Percentiles rank a stretch among this genome's conserved stretches.
Evolutionary conservation across 2,888 invertebrate species (phyloP).

Genomic region (Geophilus truncorum): DNA sequence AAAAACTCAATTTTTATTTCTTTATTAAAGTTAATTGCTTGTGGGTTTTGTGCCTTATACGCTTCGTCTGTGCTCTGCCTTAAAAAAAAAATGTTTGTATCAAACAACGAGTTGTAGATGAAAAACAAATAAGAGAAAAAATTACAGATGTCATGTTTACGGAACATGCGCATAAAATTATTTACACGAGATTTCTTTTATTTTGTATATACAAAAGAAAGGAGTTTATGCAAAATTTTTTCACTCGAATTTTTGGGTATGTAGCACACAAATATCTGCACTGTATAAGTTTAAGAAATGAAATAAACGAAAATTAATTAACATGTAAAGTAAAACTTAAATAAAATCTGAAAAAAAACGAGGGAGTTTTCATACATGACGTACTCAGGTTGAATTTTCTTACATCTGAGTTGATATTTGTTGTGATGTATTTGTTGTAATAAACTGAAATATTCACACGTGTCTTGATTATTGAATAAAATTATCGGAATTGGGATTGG

Average conservation of each 20-base stretch:
- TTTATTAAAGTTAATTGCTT: not conserved
- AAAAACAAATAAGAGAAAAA: not conserved
- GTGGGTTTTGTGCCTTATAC: not conserved
- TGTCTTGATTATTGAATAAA: not conserved
- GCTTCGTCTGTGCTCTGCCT: conserved; percentile 10
- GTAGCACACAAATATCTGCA: not conserved
- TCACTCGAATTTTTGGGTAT: not conserved
- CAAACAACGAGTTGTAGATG: conserved; percentile 3
- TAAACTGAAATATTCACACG: not conserved
- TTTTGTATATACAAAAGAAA: not conserved
- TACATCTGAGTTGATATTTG: not conserved
- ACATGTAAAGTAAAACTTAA: not conserved
- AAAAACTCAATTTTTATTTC: not conserved
- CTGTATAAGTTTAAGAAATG: not conserved
- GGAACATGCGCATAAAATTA: not conserved
- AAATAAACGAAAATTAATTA: not conserved
- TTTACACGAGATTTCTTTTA: not conserved
- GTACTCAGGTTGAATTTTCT: not conserved
- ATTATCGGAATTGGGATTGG: no score
- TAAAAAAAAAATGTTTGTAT: not conserved
- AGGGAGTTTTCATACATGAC: not conserved
- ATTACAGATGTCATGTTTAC: not conserved
- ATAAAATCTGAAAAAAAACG: not conserved
- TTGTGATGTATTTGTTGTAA: conserved; percentile 2
- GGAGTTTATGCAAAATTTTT: not conserved